phyloP scores from a whole-genome alignment of 2,113 vertebrate species.

The Eptesicus fuscus region DNA sequence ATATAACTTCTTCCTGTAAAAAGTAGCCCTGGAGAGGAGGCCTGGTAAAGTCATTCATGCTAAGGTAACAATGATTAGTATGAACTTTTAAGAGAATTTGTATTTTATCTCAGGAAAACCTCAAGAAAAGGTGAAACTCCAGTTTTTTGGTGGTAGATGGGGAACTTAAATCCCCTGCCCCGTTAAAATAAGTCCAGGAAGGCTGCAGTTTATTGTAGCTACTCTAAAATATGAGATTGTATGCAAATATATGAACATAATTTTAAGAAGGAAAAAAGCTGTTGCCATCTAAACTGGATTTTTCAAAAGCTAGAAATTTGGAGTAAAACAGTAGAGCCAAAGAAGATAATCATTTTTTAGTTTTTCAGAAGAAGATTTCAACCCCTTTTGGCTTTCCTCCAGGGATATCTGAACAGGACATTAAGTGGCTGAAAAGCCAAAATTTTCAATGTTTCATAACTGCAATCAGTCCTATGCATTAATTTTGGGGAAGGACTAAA shows the following conservation, averaged over 20 bases:
- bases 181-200: background rate
- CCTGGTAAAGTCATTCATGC: background rate
- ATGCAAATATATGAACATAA: conserved; percentile 5
- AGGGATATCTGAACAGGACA: background rate
- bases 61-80: background rate
- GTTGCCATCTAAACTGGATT: background rate
- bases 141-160: background rate
- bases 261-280: conserved; percentile 31
- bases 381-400: conserved; percentile 13
- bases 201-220: background rate
- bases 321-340: conserved; percentile 16
- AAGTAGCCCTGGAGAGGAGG: background rate
- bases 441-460: conserved; percentile 35
- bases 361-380: conserved; percentile 22
- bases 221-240: background rate
- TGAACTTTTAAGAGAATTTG: background rate
- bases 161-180: background rate
- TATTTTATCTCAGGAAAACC: conserved; percentile 15
- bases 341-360: conserved; percentile 8
- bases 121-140: conserved; percentile 21
- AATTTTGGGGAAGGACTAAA: conserved; percentile 30
- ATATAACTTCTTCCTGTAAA: background rate
- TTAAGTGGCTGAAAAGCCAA: background rate
- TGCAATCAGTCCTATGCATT: conserved; percentile 23
- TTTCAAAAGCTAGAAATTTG: conserved; percentile 25